Conservation (phyloP, 2,888 invertebrate genomes). For the Amitus sp. region DNA sequence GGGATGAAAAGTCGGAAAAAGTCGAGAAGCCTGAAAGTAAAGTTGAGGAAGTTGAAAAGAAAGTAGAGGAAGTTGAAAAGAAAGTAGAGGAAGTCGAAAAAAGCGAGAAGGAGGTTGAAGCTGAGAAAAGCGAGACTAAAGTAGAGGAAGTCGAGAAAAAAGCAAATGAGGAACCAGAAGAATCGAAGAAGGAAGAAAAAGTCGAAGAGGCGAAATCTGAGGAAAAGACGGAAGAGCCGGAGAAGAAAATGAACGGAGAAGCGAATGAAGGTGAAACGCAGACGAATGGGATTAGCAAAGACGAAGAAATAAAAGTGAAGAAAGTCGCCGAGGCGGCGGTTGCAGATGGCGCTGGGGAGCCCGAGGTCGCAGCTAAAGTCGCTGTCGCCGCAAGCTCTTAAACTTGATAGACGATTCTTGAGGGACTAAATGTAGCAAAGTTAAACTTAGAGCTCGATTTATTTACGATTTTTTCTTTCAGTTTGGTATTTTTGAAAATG, state of each 20-base stretch:
- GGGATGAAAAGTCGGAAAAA: conserved; percentile 33
- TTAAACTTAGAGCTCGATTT: too few relatives aligned
- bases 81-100: conserved; percentile 30
- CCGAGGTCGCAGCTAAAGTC: conserved; percentile 59
- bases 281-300: conserved; percentile 57
- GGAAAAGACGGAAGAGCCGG: conserved; percentile 15
- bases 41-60: conserved; percentile 3
- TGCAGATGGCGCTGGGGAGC: conserved; percentile 61
- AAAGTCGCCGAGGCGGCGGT: conserved; percentile 54
- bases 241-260: conserved; percentile 33
- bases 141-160: conserved; percentile 30
- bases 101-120: conserved; percentile 54
- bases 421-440: too few relatives aligned
- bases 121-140: conserved; percentile 39
- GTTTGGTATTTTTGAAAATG: too few relatives aligned
- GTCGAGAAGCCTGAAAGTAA: background rate
- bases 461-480: too few relatives aligned
- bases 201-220: conserved; percentile 7
- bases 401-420: too few relatives aligned
- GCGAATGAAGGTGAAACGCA: conserved; percentile 44
- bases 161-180: conserved; percentile 7
- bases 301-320: conserved; percentile 41
- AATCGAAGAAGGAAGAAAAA: conserved; percentile 18
- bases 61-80: conserved; percentile 23
- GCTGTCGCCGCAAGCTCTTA: conserved; percentile 64